A percentile compares a stretch with the other conserved stretches of the same genome.
Conservation (phyloP, 2,888 invertebrate species). For the Spodoptera littoralis region DNA sequence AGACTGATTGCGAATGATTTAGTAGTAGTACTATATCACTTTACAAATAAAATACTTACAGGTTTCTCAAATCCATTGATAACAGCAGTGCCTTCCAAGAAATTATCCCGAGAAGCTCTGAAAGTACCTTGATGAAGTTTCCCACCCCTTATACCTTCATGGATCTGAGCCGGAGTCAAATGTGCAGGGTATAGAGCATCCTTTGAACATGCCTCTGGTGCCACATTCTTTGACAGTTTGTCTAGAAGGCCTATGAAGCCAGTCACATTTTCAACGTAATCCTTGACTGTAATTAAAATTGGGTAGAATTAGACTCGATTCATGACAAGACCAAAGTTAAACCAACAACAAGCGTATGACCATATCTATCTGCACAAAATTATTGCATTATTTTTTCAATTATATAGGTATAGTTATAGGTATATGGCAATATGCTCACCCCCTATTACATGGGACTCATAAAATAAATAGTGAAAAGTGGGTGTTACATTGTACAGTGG, state of each 20-base stretch:
- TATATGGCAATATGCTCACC: no score
- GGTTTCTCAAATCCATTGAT: conserved; percentile 94
- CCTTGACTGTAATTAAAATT: conserved; percentile 86
- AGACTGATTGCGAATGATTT: no score
- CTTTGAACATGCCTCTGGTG: conserved; percentile 88
- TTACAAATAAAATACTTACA: conserved; percentile 84
- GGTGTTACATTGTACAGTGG: no score
- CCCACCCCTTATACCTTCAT: conserved; percentile 93
- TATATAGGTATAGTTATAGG: no score
- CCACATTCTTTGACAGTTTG: conserved; percentile 92
- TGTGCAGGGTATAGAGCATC: conserved; percentile 95
- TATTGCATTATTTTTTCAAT: no score
- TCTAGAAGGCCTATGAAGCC: conserved; percentile 92
- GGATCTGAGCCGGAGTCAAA: conserved; percentile 92
- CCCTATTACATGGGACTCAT: no score
- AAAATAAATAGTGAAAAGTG: no score
- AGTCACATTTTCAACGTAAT: conserved; percentile 93
- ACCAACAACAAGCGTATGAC: background rate
- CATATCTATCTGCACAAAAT: no score
- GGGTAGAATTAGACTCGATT: no score
- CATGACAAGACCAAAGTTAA: no score
- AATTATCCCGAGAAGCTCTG: conserved; percentile 97
- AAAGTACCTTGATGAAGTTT: conserved; percentile 94
- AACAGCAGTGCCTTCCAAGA: conserved; percentile 96
- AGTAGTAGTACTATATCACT: no score